phyloP scores from a whole-genome alignment of 2,113 vertebrate species.

The Copsychus sechellarum region DNA sequence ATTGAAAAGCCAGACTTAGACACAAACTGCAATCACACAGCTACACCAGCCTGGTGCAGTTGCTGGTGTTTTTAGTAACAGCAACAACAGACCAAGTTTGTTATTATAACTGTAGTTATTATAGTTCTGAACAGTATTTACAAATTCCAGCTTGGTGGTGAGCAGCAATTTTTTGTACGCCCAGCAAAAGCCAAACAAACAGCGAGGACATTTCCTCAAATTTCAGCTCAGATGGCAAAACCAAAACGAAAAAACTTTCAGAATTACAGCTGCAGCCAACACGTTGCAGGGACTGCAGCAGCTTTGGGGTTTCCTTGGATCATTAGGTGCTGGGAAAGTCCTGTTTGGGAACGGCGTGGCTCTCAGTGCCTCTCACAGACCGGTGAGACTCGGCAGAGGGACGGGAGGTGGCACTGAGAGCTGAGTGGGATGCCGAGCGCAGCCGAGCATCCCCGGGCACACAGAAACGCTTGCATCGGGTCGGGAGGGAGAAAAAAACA shows the following conservation, averaged over 20 bases:
- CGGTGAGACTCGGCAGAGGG: rapidly evolving
- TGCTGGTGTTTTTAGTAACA: background rate
- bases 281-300: rapidly evolving
- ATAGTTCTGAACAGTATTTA: background rate
- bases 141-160: background rate
- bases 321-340: rapidly evolving
- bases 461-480: too few species aligned
- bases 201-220: background rate
- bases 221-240: background rate
- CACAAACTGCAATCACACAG: too few species aligned
- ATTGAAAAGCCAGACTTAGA: background rate
- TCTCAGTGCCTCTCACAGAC: rapidly evolving
- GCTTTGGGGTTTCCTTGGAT: background rate
- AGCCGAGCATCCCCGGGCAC: too few species aligned
- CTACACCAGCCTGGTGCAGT: background rate
- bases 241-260: background rate
- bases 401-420: background rate
- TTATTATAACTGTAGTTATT: background rate
- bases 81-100: background rate
- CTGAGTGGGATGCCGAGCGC: too few species aligned
- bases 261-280: background rate
- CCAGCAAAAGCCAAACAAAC: background rate
- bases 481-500: background rate
- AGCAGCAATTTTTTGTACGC: background rate
- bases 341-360: rapidly evolving